Base-by-base conservation (phyloP, 2,113 vertebrate species). In the Callospermophilus lateralis region DNA sequence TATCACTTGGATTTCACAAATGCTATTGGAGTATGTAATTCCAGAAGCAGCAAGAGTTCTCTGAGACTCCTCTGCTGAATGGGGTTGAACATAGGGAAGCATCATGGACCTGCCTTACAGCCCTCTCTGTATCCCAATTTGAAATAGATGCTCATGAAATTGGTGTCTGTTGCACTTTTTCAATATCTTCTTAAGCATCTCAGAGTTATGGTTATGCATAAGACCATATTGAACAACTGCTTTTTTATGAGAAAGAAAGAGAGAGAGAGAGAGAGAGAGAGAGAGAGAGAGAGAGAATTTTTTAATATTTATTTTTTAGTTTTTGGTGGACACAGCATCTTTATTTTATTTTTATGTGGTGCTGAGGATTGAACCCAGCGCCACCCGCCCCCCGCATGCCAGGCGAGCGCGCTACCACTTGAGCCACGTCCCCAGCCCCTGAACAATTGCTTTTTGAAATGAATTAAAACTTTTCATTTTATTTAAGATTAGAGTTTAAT, bases 371-470 rank as follows among this genome's bases (percentile, higher is more conserved):
- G 8, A 9, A 45, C 45, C 45, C 45, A 45, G 45, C 1, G 45
- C 8, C 45, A 7, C 8, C 0, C 8, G 1, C 8, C 45, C 45
- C 8, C 0, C 8, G 1, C 45, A 45, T 45, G 45, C 45, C 45
- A 45, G 45, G 45, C 6, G 1, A 45, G 45, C 45, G 9, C 8
- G 8, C 45, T 45, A 45, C 45, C 1, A 0, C 45, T 45, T 45
- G 45, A 45, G 45, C 45, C 45, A 45, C 45, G 9, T 45, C 45
- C 8, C 45, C 9, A 45, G 45, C 45, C 45, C 45, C 45, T 45
- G 45, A 45, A 45, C 4, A 94, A 10, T 7, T 85, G 15, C 48
- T 81, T 94, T 8, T 67, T 70, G 30, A 79, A 88, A 84, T 68
- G 30, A 20, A 58, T 22, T 37, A 34, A 76, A 84, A 84, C 65